phyloP scores from a whole-genome alignment of 2,113 vertebrate species.

The Saguinus imperator region DNA sequence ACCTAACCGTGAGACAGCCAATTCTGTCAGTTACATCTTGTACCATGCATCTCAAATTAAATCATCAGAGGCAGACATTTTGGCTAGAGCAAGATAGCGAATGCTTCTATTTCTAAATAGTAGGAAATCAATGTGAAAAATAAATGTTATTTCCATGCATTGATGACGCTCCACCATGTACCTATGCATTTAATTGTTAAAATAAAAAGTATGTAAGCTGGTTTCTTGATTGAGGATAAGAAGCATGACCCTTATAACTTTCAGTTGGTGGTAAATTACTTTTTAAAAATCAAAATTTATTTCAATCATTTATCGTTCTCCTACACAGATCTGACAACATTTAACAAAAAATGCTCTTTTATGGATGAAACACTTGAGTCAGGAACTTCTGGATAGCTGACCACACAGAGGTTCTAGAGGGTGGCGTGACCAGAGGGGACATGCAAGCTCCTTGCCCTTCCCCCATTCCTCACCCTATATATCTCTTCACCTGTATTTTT shows the following conservation, averaged over 20 bases:
- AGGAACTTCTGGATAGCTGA: no score
- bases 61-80: conserved; percentile 57
- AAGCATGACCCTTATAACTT: not conserved
- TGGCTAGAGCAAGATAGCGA: conserved; percentile 44
- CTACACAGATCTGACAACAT: not conserved
- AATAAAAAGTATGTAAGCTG: conserved; percentile 13
- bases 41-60: conserved; percentile 54
- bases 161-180: not conserved
- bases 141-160: conserved; percentile 47
- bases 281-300: not conserved
- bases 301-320: not conserved
- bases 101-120: conserved; percentile 63
- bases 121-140: conserved; percentile 50
- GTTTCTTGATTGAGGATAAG: not conserved
- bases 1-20: not conserved
- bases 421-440: no score
- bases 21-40: conserved; percentile 61
- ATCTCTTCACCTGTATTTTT: no score
- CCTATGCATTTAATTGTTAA: conserved; percentile 25
- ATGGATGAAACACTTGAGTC: not conserved
- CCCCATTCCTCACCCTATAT: no score
- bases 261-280: not conserved
- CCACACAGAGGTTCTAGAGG: no score
- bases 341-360: not conserved
- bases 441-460: no score